A percentile compares a stretch with the other conserved stretches of the same genome.
Conservation (phyloP, 2,113 vertebrate species). For the Psephotus haematonotus region DNA sequence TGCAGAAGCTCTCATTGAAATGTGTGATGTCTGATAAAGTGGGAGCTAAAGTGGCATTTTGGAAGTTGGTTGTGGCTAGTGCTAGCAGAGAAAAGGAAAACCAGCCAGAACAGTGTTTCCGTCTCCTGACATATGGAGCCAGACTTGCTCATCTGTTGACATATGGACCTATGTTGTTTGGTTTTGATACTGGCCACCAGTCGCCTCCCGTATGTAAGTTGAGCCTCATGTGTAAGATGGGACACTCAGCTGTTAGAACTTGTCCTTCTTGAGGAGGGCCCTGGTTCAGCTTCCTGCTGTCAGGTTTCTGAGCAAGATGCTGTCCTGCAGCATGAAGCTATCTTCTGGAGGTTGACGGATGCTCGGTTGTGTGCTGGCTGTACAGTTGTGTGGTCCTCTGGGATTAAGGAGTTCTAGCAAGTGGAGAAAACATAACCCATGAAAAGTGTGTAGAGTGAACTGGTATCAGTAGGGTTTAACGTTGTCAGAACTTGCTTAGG, state of each 20-base stretch:
- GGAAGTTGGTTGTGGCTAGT: background rate
- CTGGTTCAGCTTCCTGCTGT: background rate
- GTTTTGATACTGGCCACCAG: background rate
- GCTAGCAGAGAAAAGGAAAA: background rate
- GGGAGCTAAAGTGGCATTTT: background rate
- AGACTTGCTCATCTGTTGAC: background rate
- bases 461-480: background rate
- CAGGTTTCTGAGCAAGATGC: background rate
- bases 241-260: background rate
- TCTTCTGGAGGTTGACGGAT: background rate
- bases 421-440: background rate
- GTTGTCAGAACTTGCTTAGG: background rate
- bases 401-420: background rate
- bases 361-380: background rate
- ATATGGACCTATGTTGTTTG: background rate
- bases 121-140: background rate
- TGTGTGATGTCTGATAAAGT: background rate
- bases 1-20: background rate
- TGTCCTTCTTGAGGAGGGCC: background rate
- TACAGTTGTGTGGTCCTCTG: too few species aligned
- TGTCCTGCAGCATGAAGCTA: background rate
- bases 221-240: background rate
- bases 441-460: background rate
- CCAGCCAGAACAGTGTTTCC: background rate
- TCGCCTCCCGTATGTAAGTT: fast-evolving